Conservation (phyloP, 2,113 vertebrate species). For the Menura novaehollandiae region DNA sequence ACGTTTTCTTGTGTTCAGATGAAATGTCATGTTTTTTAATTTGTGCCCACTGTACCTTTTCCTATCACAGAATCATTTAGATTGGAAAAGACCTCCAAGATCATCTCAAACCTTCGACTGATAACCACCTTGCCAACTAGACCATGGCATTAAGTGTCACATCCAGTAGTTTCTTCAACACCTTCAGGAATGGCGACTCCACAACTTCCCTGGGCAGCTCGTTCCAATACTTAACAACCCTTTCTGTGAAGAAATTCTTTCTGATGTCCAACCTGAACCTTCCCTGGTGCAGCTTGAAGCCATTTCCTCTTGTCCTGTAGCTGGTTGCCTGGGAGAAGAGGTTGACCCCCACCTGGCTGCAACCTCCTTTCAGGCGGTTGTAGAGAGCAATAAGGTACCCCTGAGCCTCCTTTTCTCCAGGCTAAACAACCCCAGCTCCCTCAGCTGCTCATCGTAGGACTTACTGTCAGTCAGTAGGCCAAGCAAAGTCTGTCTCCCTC, state of each 20-base stretch:
- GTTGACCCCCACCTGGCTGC: fast-evolving
- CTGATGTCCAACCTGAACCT: background rate
- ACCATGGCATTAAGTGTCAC: background rate
- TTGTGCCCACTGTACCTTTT: background rate
- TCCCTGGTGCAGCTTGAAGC: background rate
- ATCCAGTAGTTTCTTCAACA: background rate
- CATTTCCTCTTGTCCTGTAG: background rate
- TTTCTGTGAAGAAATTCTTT: background rate
- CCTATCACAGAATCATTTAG: background rate
- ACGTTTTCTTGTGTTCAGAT: background rate
- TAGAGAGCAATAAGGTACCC: background rate
- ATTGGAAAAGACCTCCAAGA: background rate
- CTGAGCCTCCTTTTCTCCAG: background rate
- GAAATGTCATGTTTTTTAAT: background rate
- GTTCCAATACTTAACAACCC: background rate
- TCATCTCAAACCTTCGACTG: background rate
- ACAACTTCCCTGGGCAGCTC: background rate
- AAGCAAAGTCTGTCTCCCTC: background rate
- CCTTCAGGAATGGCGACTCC: background rate
- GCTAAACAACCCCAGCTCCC: background rate
- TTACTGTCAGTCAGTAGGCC: background rate
- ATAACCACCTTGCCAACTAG: background rate
- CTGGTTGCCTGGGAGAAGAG: background rate
- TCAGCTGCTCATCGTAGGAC: background rate
- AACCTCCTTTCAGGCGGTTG: background rate